phyloP scores from a whole-genome alignment of 2,113 vertebrate genomes.

The Nettapus auritus region DNA sequence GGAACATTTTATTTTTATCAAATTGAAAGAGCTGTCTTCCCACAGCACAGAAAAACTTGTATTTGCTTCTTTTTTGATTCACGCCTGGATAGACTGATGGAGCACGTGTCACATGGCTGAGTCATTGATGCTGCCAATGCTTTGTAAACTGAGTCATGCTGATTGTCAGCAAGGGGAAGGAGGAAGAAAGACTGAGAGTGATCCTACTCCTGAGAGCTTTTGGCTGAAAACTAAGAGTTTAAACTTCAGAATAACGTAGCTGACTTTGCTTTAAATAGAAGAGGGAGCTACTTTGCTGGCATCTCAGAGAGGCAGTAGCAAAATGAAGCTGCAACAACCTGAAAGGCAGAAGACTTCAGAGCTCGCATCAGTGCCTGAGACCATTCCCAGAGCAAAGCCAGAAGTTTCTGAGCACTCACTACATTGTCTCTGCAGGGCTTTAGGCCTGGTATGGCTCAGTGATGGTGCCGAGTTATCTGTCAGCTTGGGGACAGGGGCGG shows the following conservation, averaged over 20 bases:
- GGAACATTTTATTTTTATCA: conserved; percentile 14
- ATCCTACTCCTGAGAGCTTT: not conserved
- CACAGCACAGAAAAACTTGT: not conserved
- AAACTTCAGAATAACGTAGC: not conserved
- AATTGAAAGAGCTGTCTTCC: not conserved
- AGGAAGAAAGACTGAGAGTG: not conserved
- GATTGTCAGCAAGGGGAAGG: not conserved
- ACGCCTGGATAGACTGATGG: not conserved
- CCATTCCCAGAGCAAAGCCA: not conserved
- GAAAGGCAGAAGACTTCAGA: not conserved
- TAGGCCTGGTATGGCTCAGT: not conserved
- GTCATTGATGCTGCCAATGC: not conserved
- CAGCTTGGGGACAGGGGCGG: too few relatives aligned
- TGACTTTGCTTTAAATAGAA: not conserved
- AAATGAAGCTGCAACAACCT: not conserved
- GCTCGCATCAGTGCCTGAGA: not conserved
- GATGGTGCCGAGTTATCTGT: not conserved
- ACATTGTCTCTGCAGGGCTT: not conserved
- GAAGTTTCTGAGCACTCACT: not conserved
- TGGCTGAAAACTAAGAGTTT: not conserved
- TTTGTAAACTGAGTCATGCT: not conserved
- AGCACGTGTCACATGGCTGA: not conserved
- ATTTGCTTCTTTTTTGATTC: not conserved
- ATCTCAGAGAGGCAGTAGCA: not conserved
- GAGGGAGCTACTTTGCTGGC: not conserved